phyloP scores from a whole-genome alignment of 2,797 vertebrate genomes.

The Malurus leucopterus region DNA sequence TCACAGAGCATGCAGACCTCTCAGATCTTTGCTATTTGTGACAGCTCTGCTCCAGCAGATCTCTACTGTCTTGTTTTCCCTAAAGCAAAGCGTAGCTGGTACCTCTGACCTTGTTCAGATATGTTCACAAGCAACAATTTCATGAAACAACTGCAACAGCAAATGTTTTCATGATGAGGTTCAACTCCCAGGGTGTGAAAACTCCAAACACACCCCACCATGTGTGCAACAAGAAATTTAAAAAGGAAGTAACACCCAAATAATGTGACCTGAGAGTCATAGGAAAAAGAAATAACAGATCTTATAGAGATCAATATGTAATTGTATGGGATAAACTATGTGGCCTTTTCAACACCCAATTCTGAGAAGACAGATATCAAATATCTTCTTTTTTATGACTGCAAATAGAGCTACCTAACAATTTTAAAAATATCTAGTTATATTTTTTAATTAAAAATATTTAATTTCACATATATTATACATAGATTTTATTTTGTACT shows the following conservation, averaged over 20 bases:
- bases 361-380: background rate
- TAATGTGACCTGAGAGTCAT: rapidly evolving
- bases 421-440: background rate
- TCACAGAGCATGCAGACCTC: background rate
- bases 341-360: background rate
- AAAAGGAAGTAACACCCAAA: background rate
- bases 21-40: background rate
- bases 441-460: background rate
- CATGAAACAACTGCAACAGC: background rate
- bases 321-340: background rate
- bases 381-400: background rate
- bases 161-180: background rate
- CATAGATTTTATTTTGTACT: background rate
- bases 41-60: background rate
- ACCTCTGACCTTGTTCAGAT: background rate
- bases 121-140: background rate
- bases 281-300: background rate
- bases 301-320: background rate
- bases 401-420: background rate
- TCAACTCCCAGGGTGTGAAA: background rate
- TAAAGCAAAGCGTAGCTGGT: background rate
- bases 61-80: background rate
- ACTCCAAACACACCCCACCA: background rate
- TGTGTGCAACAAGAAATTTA: background rate
- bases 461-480: background rate